These are phyloP conservation scores for Andrena marginata DNA, from an alignment of 2,888 invertebrate species.

Conservation along the genomic window DNA sequence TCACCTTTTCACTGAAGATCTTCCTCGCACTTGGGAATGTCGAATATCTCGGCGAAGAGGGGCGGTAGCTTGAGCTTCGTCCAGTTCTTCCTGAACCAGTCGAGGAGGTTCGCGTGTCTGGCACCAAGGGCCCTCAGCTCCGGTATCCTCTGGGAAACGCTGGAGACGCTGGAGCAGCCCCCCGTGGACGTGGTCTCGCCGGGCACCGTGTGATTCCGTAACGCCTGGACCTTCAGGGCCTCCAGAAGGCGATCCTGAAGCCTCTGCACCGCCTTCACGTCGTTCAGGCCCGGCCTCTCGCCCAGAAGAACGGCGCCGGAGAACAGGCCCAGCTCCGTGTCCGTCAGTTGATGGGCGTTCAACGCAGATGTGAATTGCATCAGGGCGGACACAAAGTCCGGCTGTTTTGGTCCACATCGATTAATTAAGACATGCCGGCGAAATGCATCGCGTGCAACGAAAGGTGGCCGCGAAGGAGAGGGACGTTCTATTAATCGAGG, in stretches of 20 bases:
- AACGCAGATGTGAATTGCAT: slow-evolving; percentile 93
- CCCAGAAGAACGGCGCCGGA: slow-evolving; percentile 94
- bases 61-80: slow-evolving; percentile 94
- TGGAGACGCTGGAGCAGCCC: slow-evolving; percentile 82
- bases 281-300: slow-evolving; percentile 92
- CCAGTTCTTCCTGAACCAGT: slow-evolving; percentile 97
- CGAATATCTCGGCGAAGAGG: slow-evolving; percentile 98
- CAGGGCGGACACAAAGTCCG: slow-evolving; percentile 92
- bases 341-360: slow-evolving; percentile 91
- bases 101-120: slow-evolving; percentile 93
- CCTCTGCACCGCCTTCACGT: slow-evolving; percentile 91
- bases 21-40: slow-evolving; percentile 95
- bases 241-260: slow-evolving; percentile 94
- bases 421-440: slow-evolving; percentile 22
- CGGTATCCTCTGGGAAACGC: slow-evolving; percentile 88
- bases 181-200: slow-evolving; percentile 77
- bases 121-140: slow-evolving; percentile 93
- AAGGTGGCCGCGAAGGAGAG: neutral
- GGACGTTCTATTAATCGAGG: neutral
- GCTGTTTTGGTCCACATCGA: slow-evolving; percentile 86
- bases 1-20: slow-evolving; percentile 86
- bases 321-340: slow-evolving; percentile 96
- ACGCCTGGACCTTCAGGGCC: slow-evolving; percentile 92
- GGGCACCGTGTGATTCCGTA: slow-evolving; percentile 83
- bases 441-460: neutral